Evolutionary conservation across 1,140 invertebrate species (phyloP), one percentile per base, ranked within the genome.

Genomic region (Hyles euphorbiae): DNA sequence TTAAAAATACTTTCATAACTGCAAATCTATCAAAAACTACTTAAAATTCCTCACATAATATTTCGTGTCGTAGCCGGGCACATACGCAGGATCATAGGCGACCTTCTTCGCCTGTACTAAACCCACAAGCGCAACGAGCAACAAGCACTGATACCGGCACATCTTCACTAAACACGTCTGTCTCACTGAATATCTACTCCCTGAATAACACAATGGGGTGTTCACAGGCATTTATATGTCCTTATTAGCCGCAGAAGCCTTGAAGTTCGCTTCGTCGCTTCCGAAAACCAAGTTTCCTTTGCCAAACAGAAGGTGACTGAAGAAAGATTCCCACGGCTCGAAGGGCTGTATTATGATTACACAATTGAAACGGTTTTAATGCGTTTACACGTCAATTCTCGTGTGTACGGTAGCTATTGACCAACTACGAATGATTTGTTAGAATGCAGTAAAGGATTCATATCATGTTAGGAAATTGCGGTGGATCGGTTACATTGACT

Each of bases 321-420:
- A 83, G 86, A 88, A 86, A 88, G 59, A 77, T 88, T 86, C 83
- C 67, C 83, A 84, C 80, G 79, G 43, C 68, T 74, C 76, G 79
- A 79, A 78, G 46, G 34, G 40, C 40, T 44, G 45, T 53, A 43
- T 34, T 45, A 40, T 8, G 36, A 5, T 40, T 40, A 40, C 4
- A 40, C 8, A 40, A 40, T 40, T 40, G 8, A 40, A 40, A 40
- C 36, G 8, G 2, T 40, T 40, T 40, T 5, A 40, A 40, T 40
- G 36, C 36, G 36, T 40, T 40, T 5, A 8, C 8, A 40, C 22
- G 22, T 40, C 36, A 40, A 8, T 5, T 40, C 5, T 40, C 36
- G 8, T 8, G 8, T 8, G 4, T 5, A 5, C 8, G 36, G 36
- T 8, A 40, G 22, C 22, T 40, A 40, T 40, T 40, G 36, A 40